Percentiles rank a stretch among this genome's conserved stretches.
phyloP scores from a whole-genome alignment of 2,888 invertebrate species.

The Diarsia rubi region DNA sequence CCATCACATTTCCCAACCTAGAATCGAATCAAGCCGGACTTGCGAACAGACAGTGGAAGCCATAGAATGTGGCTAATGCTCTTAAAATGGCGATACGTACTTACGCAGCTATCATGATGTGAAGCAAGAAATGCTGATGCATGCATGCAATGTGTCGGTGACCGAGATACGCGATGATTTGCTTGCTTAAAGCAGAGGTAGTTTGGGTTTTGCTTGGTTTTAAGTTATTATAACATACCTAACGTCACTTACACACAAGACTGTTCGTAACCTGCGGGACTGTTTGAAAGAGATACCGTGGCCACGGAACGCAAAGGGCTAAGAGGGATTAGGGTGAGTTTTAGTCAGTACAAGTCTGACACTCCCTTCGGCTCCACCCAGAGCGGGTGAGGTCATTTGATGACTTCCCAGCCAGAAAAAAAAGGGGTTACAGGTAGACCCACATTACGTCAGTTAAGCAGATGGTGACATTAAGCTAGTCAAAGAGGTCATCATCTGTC shows the following conservation, averaged over 20 bases:
- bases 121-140: constrained; percentile 35
- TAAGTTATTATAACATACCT: background rate
- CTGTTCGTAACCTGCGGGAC: too few species aligned
- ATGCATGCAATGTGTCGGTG: constrained; percentile 25
- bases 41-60: constrained; percentile 29
- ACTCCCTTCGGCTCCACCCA: too few species aligned
- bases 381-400: too few species aligned
- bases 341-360: too few species aligned
- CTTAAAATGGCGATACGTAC: constrained; percentile 47
- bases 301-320: too few species aligned
- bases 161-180: constrained; percentile 24
- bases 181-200: background rate
- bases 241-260: too few species aligned
- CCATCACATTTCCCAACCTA: background rate
- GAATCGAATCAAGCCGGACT: background rate
- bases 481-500: background rate
- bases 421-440: too few species aligned
- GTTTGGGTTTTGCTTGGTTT: background rate
- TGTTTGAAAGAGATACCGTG: too few species aligned
- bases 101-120: constrained; percentile 8
- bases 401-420: too few species aligned
- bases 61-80: constrained; percentile 42
- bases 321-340: too few species aligned
- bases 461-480: background rate
- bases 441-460: too few species aligned